Percentiles rank a stretch among this genome's conserved stretches.
These are phyloP conservation scores for Anorthoa munda DNA, from an alignment of 2,888 invertebrate species.

Conservation along the genomic window DNA sequence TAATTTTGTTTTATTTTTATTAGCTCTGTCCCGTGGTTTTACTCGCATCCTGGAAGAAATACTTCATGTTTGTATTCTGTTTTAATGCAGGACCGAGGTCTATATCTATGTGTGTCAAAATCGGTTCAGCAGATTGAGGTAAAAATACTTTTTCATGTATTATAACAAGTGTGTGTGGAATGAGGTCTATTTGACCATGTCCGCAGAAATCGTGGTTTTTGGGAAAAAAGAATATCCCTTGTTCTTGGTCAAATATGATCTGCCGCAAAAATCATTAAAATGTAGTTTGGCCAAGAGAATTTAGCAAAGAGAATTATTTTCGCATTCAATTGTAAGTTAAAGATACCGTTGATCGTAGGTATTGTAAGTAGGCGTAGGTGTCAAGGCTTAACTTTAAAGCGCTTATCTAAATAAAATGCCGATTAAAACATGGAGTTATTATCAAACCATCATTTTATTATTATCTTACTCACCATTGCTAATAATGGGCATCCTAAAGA, in stretches of 20 bases:
- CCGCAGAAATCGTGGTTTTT: too few species aligned
- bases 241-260: too few species aligned
- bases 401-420: conserved; percentile 4
- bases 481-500: not conserved
- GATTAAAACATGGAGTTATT: not conserved
- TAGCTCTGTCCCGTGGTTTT: not conserved
- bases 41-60: not conserved
- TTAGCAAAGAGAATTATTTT: not conserved
- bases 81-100: too few species aligned
- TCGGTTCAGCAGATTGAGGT: not conserved
- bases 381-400: not conserved
- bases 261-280: not conserved
- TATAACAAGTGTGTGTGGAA: too few species aligned
- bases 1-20: conserved; percentile 6
- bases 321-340: not conserved
- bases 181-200: too few species aligned
- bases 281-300: not conserved
- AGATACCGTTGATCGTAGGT: not conserved
- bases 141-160: too few species aligned
- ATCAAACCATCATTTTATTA: not conserved
- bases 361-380: not conserved
- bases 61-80: too few species aligned
- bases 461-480: not conserved
- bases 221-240: too few species aligned
- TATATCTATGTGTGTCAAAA: too few species aligned